A percentile compares a stretch with the other conserved stretches of the same genome.
Conservation (phyloP, 1,140 invertebrate species). For the Pteromalus puparum region DNA sequence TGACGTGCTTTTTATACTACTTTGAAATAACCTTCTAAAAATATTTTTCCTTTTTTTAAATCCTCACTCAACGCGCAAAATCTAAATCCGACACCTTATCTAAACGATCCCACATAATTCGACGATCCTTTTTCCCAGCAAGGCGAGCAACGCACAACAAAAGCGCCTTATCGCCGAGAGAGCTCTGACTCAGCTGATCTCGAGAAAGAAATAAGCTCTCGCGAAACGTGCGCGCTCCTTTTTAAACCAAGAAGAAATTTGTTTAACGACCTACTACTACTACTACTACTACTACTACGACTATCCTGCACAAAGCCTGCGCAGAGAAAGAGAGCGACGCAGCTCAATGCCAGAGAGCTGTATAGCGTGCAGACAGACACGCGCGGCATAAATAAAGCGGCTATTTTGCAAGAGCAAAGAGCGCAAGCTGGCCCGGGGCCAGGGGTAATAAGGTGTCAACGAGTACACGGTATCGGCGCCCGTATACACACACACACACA, state of each 20-base stretch:
- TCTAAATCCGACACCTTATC: no score
- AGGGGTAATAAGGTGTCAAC: constrained; percentile 65
- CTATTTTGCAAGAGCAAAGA: constrained; percentile 10
- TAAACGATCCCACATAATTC: background rate
- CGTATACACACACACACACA: no score
- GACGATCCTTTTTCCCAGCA: no score
- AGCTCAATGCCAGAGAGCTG: background rate
- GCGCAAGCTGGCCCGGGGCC: constrained; percentile 2
- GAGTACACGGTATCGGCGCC: constrained; percentile 46
- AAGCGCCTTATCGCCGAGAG: no score
- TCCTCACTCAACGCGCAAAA: no score
- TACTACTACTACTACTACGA: no score
- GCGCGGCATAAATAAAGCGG: background rate
- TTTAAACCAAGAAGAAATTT: constrained; percentile 10
- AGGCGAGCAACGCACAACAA: no score
- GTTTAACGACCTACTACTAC: background rate
- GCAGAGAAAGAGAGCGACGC: background rate
- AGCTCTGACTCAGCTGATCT: background rate
- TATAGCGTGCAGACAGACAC: background rate
- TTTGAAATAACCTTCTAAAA: no score
- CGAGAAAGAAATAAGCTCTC: background rate
- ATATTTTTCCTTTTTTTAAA: no score
- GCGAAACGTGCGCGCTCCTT: background rate
- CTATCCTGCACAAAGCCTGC: background rate
- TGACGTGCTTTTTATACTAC: no score